Evolutionary conservation across 2,113 vertebrate genomes (phyloP).

Genomic region (Falco punctatus): DNA sequence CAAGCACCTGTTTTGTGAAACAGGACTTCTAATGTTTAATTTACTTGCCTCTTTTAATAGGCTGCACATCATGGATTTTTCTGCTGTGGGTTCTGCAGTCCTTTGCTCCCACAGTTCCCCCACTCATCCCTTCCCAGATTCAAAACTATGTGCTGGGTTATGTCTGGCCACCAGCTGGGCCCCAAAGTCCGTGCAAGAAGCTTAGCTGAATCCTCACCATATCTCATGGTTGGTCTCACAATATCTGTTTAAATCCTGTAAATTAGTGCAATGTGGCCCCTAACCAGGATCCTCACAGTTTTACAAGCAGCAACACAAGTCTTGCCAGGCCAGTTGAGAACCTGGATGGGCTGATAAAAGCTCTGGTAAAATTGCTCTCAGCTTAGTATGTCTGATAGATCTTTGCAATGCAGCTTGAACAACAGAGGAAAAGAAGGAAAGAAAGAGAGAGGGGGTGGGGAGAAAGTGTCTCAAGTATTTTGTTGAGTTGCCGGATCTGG

Average conservation of each 20-base stretch:
- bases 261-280: constrained; percentile 25
- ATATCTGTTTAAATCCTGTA: constrained; percentile 49
- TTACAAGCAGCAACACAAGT: constrained; percentile 35
- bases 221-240: constrained; percentile 31
- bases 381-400: not conserved
- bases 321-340: not conserved
- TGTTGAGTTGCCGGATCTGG: constrained; percentile 50
- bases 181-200: not conserved
- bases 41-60: not conserved
- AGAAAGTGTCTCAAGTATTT: constrained; percentile 19
- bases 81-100: not conserved
- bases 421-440: not conserved
- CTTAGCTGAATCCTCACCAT: constrained; percentile 34
- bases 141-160: not conserved
- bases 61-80: not conserved
- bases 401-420: not conserved
- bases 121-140: not conserved
- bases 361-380: not conserved
- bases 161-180: constrained; percentile 57
- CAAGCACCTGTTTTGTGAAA: constrained; percentile 25
- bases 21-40: not conserved
- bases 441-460: not conserved
- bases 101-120: not conserved
- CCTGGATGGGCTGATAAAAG: not conserved
- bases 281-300: constrained; percentile 32